Base-by-base conservation (phyloP, 2,888 invertebrate genomes). In the Drosophila falleni region DNA sequence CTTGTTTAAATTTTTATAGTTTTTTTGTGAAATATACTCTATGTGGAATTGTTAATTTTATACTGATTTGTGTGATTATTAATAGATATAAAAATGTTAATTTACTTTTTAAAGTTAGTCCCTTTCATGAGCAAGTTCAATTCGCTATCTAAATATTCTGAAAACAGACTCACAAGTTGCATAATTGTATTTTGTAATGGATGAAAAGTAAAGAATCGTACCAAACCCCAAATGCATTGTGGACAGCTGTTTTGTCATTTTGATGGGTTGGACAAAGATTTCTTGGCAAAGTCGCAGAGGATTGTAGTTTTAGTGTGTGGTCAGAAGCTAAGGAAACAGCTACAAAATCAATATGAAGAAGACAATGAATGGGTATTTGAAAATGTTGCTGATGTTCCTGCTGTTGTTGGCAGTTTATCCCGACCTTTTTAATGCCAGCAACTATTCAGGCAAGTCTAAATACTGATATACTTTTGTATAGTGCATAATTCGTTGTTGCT, bases 171-270 rank as follows among this genome's bases (percentile, higher is more conserved):
- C 8, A 29, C 13, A 58, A 26, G 4, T 42, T 37, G 8, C 3
- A 0, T 26, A 56, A 37, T 29, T 31, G 31, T n/a, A 44, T n/a
- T 26, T 23, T 15, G 13, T 31, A 6, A 4, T 15, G 23, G 10
- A 15, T 23, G 16, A 10, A 19, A 42, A 23, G 11, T 13, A 33
- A 13, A 19, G 15, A 5, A 11, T 67, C 23, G 68, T 78, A 49
- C 58, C 46, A 54, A 42, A 6, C 29, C 8, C 29, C 56, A 49
- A 16, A 19, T 41, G 19, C 39, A 63, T 42, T 37, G 39, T 11
- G n/a, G 4, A 33, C 79, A 76, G 79, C 79, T 76, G 76, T 74
- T 75, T 79, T 79, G 6, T 15, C n/a, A 4, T 39, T 55, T 46
- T 9, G 19, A 8, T 29, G 10, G 19, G 10, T 3, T n/a, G 16